These are phyloP conservation scores for Coronaproctus castanopsis DNA, from an alignment of 2,888 invertebrate genomes.

Conservation along the genomic window DNA sequence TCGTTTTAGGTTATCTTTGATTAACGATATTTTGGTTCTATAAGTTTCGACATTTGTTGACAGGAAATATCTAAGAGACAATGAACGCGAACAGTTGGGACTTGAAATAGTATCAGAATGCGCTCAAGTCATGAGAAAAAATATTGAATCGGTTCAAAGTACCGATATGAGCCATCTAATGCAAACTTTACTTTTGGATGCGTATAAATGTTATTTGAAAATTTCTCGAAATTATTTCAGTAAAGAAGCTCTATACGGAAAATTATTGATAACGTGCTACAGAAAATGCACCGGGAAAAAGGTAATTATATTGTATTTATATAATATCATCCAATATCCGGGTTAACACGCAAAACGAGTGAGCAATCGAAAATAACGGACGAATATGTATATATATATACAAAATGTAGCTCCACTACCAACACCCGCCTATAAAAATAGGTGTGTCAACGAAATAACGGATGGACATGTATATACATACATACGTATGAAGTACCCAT, in stretches of 20 bases:
- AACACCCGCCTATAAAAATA: too few relatives aligned
- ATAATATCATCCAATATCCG: too few relatives aligned
- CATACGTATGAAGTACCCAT: too few relatives aligned
- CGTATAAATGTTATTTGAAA: constrained; percentile 13
- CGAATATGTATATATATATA: too few relatives aligned
- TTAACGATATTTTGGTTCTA: too few relatives aligned
- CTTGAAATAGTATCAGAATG: constrained; percentile 57
- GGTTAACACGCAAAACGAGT: too few relatives aligned
- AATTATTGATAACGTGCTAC: constrained; percentile 11
- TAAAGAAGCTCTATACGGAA: constrained; percentile 12
- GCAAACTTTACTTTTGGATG: constrained; percentile 14
- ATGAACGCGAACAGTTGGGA: constrained; percentile 59
- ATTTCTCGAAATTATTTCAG: constrained; percentile 11
- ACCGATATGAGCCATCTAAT: constrained; percentile 8
- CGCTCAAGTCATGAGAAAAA: constrained; percentile 39
- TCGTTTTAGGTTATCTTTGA: too few relatives aligned
- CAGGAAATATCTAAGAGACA: constrained; percentile 63
- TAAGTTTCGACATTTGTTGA: too few relatives aligned
- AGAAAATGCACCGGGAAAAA: constrained; percentile 12
- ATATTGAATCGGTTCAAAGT: constrained; percentile 5
- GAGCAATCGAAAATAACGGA: too few relatives aligned
- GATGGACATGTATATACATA: too few relatives aligned
- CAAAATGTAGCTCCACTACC: too few relatives aligned
- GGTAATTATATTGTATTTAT: constrained; percentile 11
- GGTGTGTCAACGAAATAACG: too few relatives aligned